Base-by-base conservation (phyloP, 2,888 invertebrate species). In the Cerastis leucographa region DNA sequence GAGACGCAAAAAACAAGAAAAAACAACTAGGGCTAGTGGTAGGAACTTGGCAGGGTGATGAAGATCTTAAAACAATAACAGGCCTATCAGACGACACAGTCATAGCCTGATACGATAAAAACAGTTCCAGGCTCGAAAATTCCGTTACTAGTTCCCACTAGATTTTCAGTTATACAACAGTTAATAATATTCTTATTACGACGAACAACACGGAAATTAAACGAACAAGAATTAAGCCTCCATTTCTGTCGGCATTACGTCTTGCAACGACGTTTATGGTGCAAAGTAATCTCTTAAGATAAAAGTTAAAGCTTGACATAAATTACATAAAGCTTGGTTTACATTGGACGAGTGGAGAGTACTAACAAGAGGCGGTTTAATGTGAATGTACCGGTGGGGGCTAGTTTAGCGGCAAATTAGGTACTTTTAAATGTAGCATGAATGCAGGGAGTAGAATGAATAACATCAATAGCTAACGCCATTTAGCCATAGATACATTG, bases 231-330 rank as follows among this genome's bases (percentile, higher is more conserved):
- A 61, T 71, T 74, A 84, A 81, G 59, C 61, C 49, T 54, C 74
- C 61, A 75, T 72, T 81, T 78, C 82, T 78, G 72, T 44, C 59
- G 22, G 46, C 61, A 85, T 85, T 85, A 82, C 82, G 70, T 78
- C 82, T 74, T 64, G 54, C 42, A 67, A 44, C 70, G 70, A 72
- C 85, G 40, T 78, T 85, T 85, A 84, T 68, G 64, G 78, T 71
- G 82, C 17, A 64, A 78, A 84, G 25, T 84, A 81, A 83, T 74
- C 74, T 74, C 40, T 65, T 69, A 64, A 71, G 72, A 80, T 85
- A 84, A 81, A 78, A 80, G 80, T 85, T 74, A 78, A 78, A 68
- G 72, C 85, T 89, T 86, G 85, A 89, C 78, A 86, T 86, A 79
- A 73, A 73, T 88, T 84, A 87, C 87, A 56, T 87, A 83, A 87